Conservation (phyloP, 2,888 invertebrate species). For the Clistopyga incitator region DNA sequence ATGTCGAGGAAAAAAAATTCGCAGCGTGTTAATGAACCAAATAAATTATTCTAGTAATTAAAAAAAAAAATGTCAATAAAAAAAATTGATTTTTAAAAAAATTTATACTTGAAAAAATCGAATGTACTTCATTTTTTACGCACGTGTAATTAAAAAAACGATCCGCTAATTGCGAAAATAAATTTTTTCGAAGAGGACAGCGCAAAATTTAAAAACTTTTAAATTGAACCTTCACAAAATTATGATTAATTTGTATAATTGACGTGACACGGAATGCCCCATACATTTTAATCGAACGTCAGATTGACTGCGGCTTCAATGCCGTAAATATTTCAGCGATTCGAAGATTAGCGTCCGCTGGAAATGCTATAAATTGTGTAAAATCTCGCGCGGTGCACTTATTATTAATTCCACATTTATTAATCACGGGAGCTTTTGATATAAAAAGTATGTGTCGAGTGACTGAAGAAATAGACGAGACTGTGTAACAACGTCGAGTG, state of each 20-base stretch:
- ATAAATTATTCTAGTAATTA: too few species aligned
- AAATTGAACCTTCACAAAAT: background rate
- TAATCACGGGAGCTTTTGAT: slow-evolving; percentile 26
- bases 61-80: too few species aligned
- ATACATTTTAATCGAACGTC: background rate
- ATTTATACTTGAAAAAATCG: too few species aligned
- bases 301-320: background rate
- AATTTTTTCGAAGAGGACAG: too few species aligned
- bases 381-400: slow-evolving; percentile 29
- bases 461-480: slow-evolving; percentile 21
- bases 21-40: too few species aligned
- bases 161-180: too few species aligned
- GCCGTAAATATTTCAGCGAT: slow-evolving; percentile 14
- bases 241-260: background rate
- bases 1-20: too few species aligned
- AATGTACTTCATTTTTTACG: too few species aligned
- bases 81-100: too few species aligned
- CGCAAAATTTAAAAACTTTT: too few species aligned
- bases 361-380: slow-evolving; percentile 10
- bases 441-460: slow-evolving; percentile 27
- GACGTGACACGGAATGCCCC: background rate
- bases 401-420: slow-evolving; percentile 32
- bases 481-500: background rate
- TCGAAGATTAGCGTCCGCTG: slow-evolving; percentile 1
- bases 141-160: too few species aligned